A percentile compares a stretch with the other conserved stretches of the same genome.
Evolutionary conservation across 2,888 invertebrate genomes (phyloP).

Genomic region (Incurvaria masculella): DNA sequence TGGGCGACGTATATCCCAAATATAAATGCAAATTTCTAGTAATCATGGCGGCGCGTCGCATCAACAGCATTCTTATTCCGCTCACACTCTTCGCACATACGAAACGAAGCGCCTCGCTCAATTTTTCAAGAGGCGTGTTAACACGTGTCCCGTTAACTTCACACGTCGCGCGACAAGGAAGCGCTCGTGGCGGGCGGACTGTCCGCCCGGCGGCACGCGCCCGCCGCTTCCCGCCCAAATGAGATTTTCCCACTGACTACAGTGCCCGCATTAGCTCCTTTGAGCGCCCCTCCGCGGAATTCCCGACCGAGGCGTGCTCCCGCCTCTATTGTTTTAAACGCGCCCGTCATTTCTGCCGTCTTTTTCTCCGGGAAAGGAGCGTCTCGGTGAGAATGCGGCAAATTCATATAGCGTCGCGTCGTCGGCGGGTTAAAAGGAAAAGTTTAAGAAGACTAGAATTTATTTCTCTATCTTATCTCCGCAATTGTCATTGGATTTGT

Average conservation of each 20-base stretch:
- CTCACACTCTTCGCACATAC: background rate
- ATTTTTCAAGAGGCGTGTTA: slow-evolving; percentile 50
- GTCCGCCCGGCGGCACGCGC: background rate
- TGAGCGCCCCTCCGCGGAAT: slow-evolving; percentile 22
- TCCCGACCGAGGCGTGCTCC: slow-evolving; percentile 36
- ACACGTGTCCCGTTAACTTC: slow-evolving; percentile 42
- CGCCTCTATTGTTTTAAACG: slow-evolving; percentile 50
- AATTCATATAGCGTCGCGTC: background rate
- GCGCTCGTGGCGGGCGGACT: slow-evolving; percentile 26
- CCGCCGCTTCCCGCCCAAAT: slow-evolving; percentile 34
- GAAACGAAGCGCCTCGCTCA: slow-evolving; percentile 48
- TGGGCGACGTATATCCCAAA: background rate
- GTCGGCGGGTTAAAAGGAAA: too few relatives aligned
- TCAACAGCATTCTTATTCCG: background rate
- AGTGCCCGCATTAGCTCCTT: slow-evolving; percentile 10
- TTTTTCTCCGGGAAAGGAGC: background rate
- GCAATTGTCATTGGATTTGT: too few relatives aligned
- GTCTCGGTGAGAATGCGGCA: background rate
- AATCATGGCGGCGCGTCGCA: background rate
- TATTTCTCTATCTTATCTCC: background rate
- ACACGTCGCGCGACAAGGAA: slow-evolving; percentile 22
- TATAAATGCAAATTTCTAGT: background rate
- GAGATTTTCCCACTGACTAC: slow-evolving; percentile 47
- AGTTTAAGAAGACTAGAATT: background rate
- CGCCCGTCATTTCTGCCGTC: slow-evolving; percentile 37